phyloP scores from a whole-genome alignment of 2,888 invertebrate genomes.

The Plagodis dolabraria region DNA sequence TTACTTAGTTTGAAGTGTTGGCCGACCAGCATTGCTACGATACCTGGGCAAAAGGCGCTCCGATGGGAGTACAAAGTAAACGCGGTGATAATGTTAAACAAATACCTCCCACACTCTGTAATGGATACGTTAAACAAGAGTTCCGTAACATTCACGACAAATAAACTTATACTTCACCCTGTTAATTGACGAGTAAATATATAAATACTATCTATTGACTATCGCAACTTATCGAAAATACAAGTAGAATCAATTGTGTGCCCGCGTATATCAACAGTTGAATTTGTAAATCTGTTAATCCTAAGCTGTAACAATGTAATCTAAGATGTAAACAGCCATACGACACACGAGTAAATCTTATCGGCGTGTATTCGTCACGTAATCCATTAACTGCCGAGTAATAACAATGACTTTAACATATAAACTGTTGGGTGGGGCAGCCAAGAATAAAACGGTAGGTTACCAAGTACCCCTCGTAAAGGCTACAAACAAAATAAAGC shows the following conservation, averaged over 20 bases:
- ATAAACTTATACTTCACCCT: slow-evolving; percentile 8
- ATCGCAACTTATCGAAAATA: slow-evolving; percentile 18
- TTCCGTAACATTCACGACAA: not conserved
- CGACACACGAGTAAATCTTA: slow-evolving; percentile 43
- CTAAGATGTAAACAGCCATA: slow-evolving; percentile 42
- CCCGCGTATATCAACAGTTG: slow-evolving; percentile 29
- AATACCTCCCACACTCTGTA: slow-evolving; percentile 8
- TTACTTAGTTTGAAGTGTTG: slow-evolving; percentile 1
- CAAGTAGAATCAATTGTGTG: slow-evolving; percentile 19
- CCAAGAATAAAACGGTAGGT: not conserved
- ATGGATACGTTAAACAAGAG: slow-evolving; percentile 17
- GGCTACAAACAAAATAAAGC: no score
- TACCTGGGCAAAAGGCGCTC: no score
- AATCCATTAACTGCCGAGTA: slow-evolving; percentile 44
- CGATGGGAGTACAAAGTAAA: slow-evolving; percentile 6
- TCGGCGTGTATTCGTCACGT: slow-evolving; percentile 45
- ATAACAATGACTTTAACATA: slow-evolving; percentile 29
- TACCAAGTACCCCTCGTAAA: no score
- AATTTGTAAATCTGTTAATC: slow-evolving; percentile 43
- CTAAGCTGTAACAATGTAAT: slow-evolving; percentile 41
- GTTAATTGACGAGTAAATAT: slow-evolving; percentile 1
- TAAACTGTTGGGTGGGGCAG: slow-evolving; percentile 14
- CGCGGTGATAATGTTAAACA: slow-evolving; percentile 8
- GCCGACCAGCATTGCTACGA: not conserved
- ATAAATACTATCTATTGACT: not conserved